Evolutionary conservation across 2,113 vertebrate species (phyloP).

Genomic region (Struthio camelus): DNA sequence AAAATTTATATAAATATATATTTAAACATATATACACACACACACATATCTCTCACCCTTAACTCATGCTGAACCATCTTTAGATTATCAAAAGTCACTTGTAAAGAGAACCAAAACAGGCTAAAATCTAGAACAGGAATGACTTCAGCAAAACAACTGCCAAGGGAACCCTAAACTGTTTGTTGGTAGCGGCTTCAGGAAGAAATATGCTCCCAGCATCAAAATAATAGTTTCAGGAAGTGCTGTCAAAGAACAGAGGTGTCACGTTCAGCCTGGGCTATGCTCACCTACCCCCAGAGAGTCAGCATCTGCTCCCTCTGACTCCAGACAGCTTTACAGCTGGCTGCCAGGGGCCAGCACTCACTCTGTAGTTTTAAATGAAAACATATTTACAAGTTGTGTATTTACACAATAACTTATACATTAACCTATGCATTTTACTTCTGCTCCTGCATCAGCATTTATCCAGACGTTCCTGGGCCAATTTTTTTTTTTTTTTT

Average conservation of each 20-base stretch:
- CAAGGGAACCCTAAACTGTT: neutral
- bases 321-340: neutral
- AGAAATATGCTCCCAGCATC: neutral
- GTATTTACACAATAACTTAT: accelerated
- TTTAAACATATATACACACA: too few species aligned
- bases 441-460: neutral
- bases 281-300: neutral
- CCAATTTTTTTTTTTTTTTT: neutral
- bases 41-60: too few species aligned
- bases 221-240: neutral
- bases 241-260: neutral
- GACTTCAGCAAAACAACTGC: neutral
- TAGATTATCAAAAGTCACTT: accelerated
- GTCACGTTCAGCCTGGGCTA: accelerated
- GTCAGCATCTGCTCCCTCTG: neutral
- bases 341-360: neutral
- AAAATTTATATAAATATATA: too few species aligned
- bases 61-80: neutral
- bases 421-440: accelerated
- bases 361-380: neutral
- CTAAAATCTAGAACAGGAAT: neutral
- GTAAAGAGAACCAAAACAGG: neutral
- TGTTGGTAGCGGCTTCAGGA: neutral
- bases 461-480: neutral
- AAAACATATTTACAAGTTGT: neutral